Evolutionary conservation across 1,140 invertebrate genomes (phyloP).

Genomic region (Dryas iulia): DNA sequence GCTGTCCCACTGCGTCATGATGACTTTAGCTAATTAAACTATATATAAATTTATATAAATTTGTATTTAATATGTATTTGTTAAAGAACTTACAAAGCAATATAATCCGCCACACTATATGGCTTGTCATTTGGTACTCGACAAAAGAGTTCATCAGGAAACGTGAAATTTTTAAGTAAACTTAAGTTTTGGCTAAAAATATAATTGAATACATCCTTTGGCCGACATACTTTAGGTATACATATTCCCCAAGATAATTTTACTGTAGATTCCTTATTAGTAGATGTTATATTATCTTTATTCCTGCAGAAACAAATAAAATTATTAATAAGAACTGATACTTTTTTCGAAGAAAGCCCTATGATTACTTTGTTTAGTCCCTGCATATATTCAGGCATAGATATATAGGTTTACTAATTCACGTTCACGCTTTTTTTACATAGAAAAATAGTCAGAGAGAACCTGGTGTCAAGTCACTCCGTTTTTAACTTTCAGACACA

Average conservation of each 20-base stretch:
- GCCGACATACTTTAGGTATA: conserved; percentile 23
- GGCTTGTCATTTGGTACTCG: conserved; percentile 26
- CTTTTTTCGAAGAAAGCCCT: too few relatives aligned
- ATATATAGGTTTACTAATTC: too few relatives aligned
- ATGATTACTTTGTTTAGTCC: too few relatives aligned
- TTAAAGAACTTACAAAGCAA: conserved; percentile 10
- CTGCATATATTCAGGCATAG: too few relatives aligned
- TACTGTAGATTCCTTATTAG: background rate
- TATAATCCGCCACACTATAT: conserved; percentile 10
- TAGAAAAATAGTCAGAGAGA: too few relatives aligned
- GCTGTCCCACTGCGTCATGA: too few relatives aligned
- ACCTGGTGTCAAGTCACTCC: too few relatives aligned
- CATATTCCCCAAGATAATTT: conserved; percentile 11
- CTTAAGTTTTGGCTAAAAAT: background rate
- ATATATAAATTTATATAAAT: too few relatives aligned
- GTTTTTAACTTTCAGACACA: too few relatives aligned
- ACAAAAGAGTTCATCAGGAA: conserved; percentile 2
- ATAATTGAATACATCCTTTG: conserved; percentile 13
- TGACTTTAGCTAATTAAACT: too few relatives aligned
- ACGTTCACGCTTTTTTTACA: too few relatives aligned
- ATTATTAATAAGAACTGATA: background rate
- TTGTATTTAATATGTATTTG: background rate
- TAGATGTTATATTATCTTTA: background rate
- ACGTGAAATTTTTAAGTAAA: background rate
- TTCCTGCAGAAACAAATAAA: background rate